A percentile compares a stretch with the other conserved stretches of the same genome.
These are phyloP conservation scores for Drosophila mimica DNA, from an alignment of 2,888 invertebrate genomes.

Conservation along the genomic window DNA sequence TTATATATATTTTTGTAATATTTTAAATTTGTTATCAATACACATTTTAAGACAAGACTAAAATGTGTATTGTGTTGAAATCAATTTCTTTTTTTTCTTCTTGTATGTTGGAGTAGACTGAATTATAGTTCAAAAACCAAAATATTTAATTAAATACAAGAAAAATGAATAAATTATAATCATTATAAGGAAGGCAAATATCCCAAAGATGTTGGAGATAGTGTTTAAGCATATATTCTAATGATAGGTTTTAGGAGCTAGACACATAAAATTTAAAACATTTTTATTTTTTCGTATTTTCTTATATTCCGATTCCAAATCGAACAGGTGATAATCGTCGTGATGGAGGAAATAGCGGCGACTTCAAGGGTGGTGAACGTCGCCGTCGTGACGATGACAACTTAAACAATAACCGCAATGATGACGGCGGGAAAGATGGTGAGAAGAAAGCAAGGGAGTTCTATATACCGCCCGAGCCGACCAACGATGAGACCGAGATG, in stretches of 20 bases:
- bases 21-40: background rate
- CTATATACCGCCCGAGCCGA: conserved; percentile 91
- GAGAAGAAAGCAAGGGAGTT: conserved; percentile 87
- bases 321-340: conserved; percentile 24
- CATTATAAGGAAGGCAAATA: background rate
- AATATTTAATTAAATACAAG: background rate
- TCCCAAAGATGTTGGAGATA: background rate
- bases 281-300: background rate
- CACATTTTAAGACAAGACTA: too few species aligned
- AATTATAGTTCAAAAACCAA: background rate
- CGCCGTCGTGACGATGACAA: conserved; percentile 56
- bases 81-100: background rate
- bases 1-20: background rate
- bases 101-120: background rate
- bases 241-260: background rate
- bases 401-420: conserved; percentile 54
- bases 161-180: background rate
- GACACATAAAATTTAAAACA: background rate
- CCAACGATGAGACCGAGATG: conserved; percentile 89
- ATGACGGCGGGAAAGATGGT: conserved; percentile 48
- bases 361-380: conserved; percentile 25
- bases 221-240: background rate
- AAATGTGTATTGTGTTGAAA: background rate
- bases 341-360: conserved; percentile 30
- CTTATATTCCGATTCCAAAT: background rate